Base-by-base conservation (phyloP, 2,797 vertebrate species). In the Eupleurogrammus muticus region DNA sequence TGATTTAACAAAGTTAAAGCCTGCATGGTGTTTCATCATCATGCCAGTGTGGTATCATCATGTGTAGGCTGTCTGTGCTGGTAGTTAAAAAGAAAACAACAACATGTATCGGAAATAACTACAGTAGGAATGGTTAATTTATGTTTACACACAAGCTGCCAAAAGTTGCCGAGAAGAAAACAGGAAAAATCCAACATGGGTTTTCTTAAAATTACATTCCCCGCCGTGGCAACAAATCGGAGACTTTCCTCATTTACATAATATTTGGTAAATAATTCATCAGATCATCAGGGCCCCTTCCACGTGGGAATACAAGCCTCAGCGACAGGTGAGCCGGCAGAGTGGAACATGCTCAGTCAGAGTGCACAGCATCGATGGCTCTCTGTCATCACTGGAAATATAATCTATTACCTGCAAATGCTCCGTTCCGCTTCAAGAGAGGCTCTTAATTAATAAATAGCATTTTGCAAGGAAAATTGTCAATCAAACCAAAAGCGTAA, bases 181-280 rank as follows among this genome's bases (percentile, higher is more conserved):
- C 16, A 53, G 53, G 40, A 52, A 64, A 70, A 60, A 34, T 20
- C 32, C 21, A 20, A 13, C 42, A 51, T 61, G 19, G 28, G 13
- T 70, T 70, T 54, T 42, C 42, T 50, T 40, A 38, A 23, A 28
- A 1, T 56, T 59, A 57, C 42, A 10, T 66, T 77, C 65, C 61
- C 74, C 3, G 54, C 77, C 59, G 71, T 49, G 19, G 20, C 28
- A 66, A 40, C 50, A 67, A 70, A 73, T 60, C 23, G n/a, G 34
- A 35, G n/a, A 56, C 66, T 63, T 75, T 64, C 19, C 35, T 55
- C 34, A 80, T 86, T 77, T 78, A 14, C 77, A 87, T 82, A 76
- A 80, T 71, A 66, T 69, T 75, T 57, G n/a, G 81, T 87, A 73
- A 80, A 86, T 87, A 80, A 87, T 87, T 87, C 79, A 82, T 80